Percentiles rank a stretch among this genome's conserved stretches.
phyloP scores from a whole-genome alignment of 1,140 invertebrate genomes.

The Aphaenogaster floridana region DNA sequence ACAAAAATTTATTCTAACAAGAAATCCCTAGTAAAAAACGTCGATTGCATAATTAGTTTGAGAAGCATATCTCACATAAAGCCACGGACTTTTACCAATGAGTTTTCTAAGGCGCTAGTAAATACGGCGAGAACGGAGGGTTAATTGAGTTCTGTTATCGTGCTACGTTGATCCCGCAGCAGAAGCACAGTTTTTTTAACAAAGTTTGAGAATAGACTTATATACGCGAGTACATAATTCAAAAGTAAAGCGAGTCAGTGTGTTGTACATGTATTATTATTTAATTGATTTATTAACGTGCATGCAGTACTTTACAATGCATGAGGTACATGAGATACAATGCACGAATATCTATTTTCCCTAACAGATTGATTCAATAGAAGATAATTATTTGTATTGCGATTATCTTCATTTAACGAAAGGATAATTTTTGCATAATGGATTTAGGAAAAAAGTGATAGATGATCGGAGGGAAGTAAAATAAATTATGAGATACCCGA shows the following conservation, averaged over 20 bases:
- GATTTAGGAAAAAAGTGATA: not conserved
- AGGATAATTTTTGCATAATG: not conserved
- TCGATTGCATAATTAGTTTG: constrained; percentile 34
- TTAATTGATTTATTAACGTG: not conserved
- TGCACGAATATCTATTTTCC: not conserved
- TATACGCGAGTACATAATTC: not conserved
- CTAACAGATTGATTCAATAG: not conserved
- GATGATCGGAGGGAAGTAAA: not conserved
- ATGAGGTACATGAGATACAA: not conserved
- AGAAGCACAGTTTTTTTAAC: constrained; percentile 6
- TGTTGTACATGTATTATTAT: not conserved
- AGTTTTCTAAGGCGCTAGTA: constrained; percentile 28
- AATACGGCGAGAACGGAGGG: not conserved
- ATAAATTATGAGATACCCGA: constrained; percentile 15
- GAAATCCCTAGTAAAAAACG: not conserved
- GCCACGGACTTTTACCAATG: constrained; percentile 25
- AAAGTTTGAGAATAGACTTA: not conserved
- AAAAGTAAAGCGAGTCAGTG: not conserved
- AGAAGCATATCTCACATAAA: constrained; percentile 10
- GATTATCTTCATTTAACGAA: not conserved
- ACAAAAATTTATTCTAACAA: constrained; percentile 33
- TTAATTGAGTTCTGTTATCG: constrained; percentile 30
- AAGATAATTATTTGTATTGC: not conserved
- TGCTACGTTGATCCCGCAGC: not conserved
- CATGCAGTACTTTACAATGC: not conserved